A percentile compares a stretch with the other conserved stretches of the same genome.
These are phyloP conservation scores for Cygnus buccinator DNA, from an alignment of 2,113 vertebrate species.

Conservation along the genomic window DNA sequence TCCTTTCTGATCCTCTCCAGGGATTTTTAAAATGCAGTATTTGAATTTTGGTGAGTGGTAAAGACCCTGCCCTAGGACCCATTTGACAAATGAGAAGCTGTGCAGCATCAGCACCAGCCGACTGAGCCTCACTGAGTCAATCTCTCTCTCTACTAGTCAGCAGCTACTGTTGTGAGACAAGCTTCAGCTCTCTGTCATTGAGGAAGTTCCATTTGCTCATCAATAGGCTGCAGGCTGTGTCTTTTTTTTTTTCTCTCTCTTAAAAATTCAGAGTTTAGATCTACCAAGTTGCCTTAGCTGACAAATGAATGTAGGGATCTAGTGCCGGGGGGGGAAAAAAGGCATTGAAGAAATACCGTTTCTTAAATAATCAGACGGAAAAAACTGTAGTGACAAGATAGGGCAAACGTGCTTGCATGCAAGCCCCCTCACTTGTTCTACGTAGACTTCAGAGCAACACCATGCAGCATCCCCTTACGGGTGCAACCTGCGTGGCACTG, in stretches of 20 bases:
- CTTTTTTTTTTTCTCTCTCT: not conserved
- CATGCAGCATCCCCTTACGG: slow-evolving; percentile 95
- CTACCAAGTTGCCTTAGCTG: slow-evolving; percentile 77
- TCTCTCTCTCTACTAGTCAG: slow-evolving; percentile 72
- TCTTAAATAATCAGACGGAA: slow-evolving; percentile 45
- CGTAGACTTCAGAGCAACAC: slow-evolving; percentile 81
- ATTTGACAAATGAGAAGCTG: slow-evolving; percentile 85
- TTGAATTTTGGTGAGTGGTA: slow-evolving; percentile 85
- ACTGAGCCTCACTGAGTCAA: slow-evolving; percentile 76
- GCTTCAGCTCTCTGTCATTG: slow-evolving; percentile 77
- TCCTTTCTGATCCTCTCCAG: slow-evolving; percentile 71
- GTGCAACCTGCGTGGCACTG: slow-evolving; percentile 94
- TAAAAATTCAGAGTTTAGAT: slow-evolving; percentile 45
- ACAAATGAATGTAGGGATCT: slow-evolving; percentile 67
- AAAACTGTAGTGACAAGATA: slow-evolving; percentile 71
- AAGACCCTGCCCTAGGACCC: slow-evolving; percentile 82
- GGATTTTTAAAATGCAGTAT: slow-evolving; percentile 82
- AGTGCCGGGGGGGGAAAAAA: not conserved
- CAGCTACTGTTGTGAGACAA: slow-evolving; percentile 75
- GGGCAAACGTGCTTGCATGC: slow-evolving; percentile 77
- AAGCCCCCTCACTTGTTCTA: slow-evolving; percentile 80
- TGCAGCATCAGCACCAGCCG: slow-evolving; percentile 76
- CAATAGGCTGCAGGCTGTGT: slow-evolving; percentile 75
- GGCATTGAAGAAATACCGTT: not conserved
- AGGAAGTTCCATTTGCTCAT: slow-evolving; percentile 79